These are phyloP conservation scores for Pituophis catenifer DNA, from an alignment of 2,113 vertebrate species.

Conservation along the genomic window DNA sequence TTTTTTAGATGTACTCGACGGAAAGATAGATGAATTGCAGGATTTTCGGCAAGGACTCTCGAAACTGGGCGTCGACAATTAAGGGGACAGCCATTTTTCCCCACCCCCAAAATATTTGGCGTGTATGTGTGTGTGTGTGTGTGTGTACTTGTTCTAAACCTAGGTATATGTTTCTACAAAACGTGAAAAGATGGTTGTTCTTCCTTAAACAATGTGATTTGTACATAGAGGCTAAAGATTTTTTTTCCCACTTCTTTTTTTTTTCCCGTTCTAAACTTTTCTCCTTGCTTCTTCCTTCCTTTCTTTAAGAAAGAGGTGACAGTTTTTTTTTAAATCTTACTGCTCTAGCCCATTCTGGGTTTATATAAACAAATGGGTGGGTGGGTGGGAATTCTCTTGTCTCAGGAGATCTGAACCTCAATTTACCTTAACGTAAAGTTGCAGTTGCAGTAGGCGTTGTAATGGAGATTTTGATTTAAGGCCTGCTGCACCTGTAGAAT, in stretches of 20 bases:
- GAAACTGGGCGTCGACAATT: conserved; percentile 88
- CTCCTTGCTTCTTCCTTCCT: conserved; percentile 61
- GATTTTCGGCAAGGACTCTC: conserved; percentile 92
- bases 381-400: conserved; percentile 59
- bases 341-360: conserved; percentile 47
- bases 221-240: conserved; percentile 61
- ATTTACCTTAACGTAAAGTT: conserved; percentile 65
- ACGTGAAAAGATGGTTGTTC: conserved; percentile 54
- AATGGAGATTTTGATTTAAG: conserved; percentile 76
- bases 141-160: conserved; percentile 63
- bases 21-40: conserved; percentile 94
- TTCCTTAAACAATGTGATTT: conserved; percentile 61
- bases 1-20: conserved; percentile 91
- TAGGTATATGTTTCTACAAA: conserved; percentile 62
- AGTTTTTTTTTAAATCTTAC: conserved; percentile 41
- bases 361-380: conserved; percentile 61
- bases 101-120: conserved; percentile 12
- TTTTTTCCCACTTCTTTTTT: conserved; percentile 9
- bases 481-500: conserved; percentile 74
- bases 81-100: conserved; percentile 60
- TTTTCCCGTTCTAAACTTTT: conserved; percentile 42
- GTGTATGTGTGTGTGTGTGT: conserved; percentile 54
- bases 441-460: conserved; percentile 59
- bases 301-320: conserved; percentile 34
- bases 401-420: conserved; percentile 73